These are phyloP conservation scores for Falco concolor DNA, from an alignment of 2,797 vertebrate genomes.

Conservation along the genomic window DNA sequence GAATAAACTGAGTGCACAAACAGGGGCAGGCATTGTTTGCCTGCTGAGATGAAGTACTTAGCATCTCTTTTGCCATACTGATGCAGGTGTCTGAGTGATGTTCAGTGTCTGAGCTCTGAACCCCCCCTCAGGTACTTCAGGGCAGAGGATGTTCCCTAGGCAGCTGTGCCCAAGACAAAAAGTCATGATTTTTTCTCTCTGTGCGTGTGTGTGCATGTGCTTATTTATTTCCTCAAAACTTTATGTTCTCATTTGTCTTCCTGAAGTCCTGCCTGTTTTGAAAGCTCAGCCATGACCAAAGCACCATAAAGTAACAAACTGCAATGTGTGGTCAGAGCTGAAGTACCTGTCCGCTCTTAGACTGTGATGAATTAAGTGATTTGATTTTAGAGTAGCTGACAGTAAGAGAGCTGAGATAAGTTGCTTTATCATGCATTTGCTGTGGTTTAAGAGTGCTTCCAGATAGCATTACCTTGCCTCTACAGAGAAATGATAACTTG, in stretches of 20 bases:
- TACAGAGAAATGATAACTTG: not conserved
- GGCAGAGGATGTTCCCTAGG: not conserved
- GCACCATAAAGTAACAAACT: not conserved
- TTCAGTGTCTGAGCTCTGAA: not conserved
- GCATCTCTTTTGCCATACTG: not conserved
- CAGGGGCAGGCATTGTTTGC: not conserved
- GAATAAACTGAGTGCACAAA: not conserved
- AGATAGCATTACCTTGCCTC: not conserved
- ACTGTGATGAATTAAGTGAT: not conserved
- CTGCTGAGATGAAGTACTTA: not conserved
- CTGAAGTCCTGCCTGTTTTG: not conserved
- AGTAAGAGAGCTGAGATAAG: not conserved
- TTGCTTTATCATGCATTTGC: not conserved
- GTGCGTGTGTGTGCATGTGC: fast-evolving
- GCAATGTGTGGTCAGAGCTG: not conserved
- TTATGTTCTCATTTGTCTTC: not conserved
- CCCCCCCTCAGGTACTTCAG: fast-evolving
- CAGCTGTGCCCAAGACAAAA: not conserved
- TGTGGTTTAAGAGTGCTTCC: not conserved
- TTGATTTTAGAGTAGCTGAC: not conserved
- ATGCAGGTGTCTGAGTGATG: not conserved
- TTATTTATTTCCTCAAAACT: not conserved
- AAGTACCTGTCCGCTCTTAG: not conserved
- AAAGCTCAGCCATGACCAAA: not conserved
- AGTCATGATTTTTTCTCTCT: fast-evolving